Conservation (phyloP, 2,888 invertebrate genomes). For the Himalopsyche kuldschensis region DNA sequence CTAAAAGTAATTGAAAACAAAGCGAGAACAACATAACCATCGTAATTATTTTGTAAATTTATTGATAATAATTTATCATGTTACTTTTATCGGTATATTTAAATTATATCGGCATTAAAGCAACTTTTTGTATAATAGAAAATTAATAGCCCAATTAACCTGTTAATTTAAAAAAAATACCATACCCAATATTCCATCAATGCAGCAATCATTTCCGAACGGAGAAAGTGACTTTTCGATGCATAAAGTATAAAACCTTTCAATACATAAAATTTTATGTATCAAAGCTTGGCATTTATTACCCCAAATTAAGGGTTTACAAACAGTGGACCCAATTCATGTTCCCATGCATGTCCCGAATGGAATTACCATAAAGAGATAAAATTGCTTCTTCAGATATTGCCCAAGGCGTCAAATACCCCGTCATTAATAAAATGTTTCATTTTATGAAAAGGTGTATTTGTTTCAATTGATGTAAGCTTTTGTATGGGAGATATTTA, state of each 20-base stretch:
- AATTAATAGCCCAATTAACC: background rate
- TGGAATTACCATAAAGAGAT: conserved; percentile 4
- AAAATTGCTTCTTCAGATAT: conserved; percentile 15
- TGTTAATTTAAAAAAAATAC: background rate
- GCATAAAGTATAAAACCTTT: background rate
- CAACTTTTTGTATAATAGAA: background rate
- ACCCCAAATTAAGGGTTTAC: conserved; percentile 20
- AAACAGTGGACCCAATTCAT: background rate
- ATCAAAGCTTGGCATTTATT: background rate
- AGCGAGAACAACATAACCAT: too few species aligned
- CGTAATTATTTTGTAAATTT: too few species aligned
- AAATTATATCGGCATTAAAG: too few species aligned
- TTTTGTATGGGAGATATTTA: background rate
- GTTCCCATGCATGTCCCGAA: background rate
- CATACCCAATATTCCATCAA: background rate
- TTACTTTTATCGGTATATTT: too few species aligned
- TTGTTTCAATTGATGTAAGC: background rate
- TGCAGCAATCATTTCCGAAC: background rate
- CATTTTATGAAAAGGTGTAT: background rate
- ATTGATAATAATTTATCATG: too few species aligned
- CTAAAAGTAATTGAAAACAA: too few species aligned
- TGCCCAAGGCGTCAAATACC: background rate
- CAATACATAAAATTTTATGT: background rate
- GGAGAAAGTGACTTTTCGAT: conserved; percentile 4
- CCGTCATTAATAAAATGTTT: background rate